Percentiles rank a stretch among this genome's conserved stretches.
These are phyloP conservation scores for Parapsyche elsis DNA, from an alignment of 1,140 invertebrate genomes.

Conservation along the genomic window DNA sequence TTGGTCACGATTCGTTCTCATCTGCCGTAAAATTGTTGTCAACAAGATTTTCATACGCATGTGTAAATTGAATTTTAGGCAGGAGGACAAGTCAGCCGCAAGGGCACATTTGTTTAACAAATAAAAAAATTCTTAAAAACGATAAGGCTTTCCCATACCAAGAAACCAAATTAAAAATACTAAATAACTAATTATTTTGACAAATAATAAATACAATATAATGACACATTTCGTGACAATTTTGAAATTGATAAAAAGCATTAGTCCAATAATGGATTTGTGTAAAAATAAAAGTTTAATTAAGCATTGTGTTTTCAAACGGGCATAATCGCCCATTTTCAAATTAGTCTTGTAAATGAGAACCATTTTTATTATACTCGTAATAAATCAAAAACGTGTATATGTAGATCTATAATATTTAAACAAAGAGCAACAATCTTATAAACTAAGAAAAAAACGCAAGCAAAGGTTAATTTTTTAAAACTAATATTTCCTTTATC, in stretches of 20 bases:
- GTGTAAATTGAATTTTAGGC: not conserved
- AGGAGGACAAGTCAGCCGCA: conserved; percentile 45
- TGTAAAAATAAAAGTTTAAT: too few species aligned
- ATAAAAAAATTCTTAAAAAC: conserved; percentile 48
- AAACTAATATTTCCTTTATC: not conserved
- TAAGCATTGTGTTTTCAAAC: too few species aligned
- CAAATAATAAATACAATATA: too few species aligned
- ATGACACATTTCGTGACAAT: too few species aligned
- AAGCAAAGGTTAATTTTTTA: not conserved
- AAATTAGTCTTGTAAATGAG: too few species aligned
- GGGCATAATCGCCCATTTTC: too few species aligned
- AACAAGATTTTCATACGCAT: not conserved
- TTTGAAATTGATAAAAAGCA: too few species aligned
- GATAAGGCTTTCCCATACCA: conserved; percentile 26
- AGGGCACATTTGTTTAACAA: conserved; percentile 56
- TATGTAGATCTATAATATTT: not conserved
- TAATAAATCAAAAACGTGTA: too few species aligned
- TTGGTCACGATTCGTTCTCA: conserved; percentile 53
- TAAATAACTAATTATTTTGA: too few species aligned
- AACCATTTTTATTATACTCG: too few species aligned
- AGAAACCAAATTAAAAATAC: not conserved
- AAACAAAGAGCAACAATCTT: conserved; percentile 1
- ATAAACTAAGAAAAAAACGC: not conserved
- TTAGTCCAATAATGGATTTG: too few species aligned
- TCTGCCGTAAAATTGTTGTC: conserved; percentile 23